Evolutionary conservation across 2,113 vertebrate genomes (phyloP).

Genomic region (Copsychus sechellarum): DNA sequence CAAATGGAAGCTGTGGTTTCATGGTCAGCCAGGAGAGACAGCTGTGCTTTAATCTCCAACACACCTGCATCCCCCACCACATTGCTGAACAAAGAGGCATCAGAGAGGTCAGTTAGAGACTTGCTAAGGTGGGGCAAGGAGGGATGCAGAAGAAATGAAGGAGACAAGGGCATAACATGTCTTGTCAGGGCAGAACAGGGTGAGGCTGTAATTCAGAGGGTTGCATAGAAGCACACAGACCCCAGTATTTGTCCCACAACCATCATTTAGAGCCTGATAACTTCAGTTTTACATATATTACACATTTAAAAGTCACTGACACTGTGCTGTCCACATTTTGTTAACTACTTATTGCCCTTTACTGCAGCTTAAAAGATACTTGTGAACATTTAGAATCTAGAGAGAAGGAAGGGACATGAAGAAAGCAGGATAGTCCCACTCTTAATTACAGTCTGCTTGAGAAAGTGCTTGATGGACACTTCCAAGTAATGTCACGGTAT

Average conservation of each 20-base stretch:
- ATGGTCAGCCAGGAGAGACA: background rate
- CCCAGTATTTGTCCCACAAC: background rate
- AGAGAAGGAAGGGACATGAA: background rate
- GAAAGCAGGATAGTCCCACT: background rate
- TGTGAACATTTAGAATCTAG: background rate
- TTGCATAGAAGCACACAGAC: background rate
- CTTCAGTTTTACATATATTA: background rate
- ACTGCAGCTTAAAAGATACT: background rate
- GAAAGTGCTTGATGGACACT: background rate
- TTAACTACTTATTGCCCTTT: background rate
- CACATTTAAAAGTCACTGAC: background rate
- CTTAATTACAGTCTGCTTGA: background rate
- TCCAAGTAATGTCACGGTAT: background rate
- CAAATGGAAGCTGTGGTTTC: background rate
- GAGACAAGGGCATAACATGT: background rate
- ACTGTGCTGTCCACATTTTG: background rate
- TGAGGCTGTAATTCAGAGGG: background rate
- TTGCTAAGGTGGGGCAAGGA: background rate
- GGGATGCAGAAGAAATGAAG: background rate
- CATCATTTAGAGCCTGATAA: background rate
- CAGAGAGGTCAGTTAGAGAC: background rate
- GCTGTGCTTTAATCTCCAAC: background rate
- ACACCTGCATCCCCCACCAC: background rate
- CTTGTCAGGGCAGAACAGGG: background rate
- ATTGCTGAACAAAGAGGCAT: background rate